A percentile compares a stretch with the other conserved stretches of the same genome.
Evolutionary conservation across 2,888 invertebrate genomes (phyloP).

Genomic region (Exocentrus adspersus): DNA sequence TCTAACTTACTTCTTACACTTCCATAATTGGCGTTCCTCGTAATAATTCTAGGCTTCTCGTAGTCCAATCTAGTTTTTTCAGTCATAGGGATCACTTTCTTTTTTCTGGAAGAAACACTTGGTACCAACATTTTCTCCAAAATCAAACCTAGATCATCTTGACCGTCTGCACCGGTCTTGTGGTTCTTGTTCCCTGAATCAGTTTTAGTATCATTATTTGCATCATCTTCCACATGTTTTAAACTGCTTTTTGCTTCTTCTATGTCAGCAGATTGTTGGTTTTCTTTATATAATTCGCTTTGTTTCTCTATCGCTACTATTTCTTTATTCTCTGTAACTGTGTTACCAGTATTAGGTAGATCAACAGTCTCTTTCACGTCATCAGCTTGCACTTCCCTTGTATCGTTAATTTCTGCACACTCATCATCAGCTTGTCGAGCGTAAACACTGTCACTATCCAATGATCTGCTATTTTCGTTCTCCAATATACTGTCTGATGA

Average conservation of each 20-base stretch:
- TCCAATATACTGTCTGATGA: too few relatives aligned
- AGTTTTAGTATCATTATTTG: not conserved
- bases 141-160: not conserved
- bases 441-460: too few relatives aligned
- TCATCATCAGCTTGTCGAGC: too few relatives aligned
- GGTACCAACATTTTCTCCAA: not conserved
- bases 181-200: not conserved
- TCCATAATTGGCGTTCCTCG: conserved; percentile 3
- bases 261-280: too few relatives aligned
- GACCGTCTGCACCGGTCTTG: not conserved
- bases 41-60: not conserved
- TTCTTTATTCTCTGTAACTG: not conserved
- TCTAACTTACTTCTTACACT: conserved; percentile 12
- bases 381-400: too few relatives aligned
- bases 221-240: too few relatives aligned
- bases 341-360: not conserved
- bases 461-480: too few relatives aligned
- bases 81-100: not conserved
- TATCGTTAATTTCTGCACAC: too few relatives aligned
- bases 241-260: too few relatives aligned
- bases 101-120: not conserved
- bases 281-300: too few relatives aligned
- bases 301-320: too few relatives aligned
- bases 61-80: not conserved
- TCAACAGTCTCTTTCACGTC: not conserved